Evolutionary conservation across 2,888 invertebrate species (phyloP).

Genomic region (Papilio demoleus): DNA sequence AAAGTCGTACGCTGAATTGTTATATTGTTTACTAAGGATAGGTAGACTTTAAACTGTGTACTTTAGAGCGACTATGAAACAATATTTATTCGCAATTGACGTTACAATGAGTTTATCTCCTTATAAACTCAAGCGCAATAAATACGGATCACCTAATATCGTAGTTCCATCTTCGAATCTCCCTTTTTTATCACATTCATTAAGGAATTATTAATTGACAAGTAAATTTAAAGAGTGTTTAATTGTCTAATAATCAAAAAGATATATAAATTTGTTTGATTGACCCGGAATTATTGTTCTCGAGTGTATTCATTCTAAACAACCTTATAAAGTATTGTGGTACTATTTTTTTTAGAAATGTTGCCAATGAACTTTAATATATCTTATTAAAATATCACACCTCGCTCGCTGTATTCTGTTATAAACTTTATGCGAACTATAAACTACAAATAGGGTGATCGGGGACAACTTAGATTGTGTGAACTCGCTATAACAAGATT

Average conservation of each 20-base stretch:
- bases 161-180: too few species aligned
- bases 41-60: not conserved
- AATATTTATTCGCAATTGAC: not conserved
- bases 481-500: slow-evolving; percentile 19
- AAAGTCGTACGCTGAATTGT: not conserved
- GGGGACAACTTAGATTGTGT: slow-evolving; percentile 18
- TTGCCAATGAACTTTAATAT: not conserved
- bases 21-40: not conserved
- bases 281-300: too few species aligned
- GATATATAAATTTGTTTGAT: too few species aligned
- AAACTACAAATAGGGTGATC: slow-evolving; percentile 19
- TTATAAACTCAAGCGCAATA: too few species aligned
- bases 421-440: not conserved
- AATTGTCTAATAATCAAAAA: too few species aligned
- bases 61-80: not conserved
- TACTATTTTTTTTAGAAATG: not conserved
- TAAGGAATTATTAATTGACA: too few species aligned
- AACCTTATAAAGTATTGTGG: not conserved
- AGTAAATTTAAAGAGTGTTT: too few species aligned
- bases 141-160: too few species aligned
- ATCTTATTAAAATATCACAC: slow-evolving; percentile 8
- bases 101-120: too few species aligned
- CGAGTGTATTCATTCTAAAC: too few species aligned
- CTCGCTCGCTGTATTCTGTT: slow-evolving; percentile 5
- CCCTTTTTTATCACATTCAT: too few species aligned